These are phyloP conservation scores for Platichthys stellatus DNA, from an alignment of 2,113 vertebrate species.

Conservation along the genomic window DNA sequence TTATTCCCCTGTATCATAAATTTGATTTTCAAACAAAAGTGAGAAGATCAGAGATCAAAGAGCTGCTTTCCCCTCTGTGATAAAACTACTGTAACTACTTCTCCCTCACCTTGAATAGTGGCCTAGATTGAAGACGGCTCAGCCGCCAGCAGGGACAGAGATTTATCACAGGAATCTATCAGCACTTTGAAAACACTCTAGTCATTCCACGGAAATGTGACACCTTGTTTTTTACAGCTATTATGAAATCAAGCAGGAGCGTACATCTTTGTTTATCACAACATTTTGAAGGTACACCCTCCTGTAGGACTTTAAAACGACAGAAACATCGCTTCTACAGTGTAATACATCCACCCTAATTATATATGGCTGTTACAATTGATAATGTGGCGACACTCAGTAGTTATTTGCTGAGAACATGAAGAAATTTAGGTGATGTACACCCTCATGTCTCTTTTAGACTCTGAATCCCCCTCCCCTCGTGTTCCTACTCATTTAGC, in stretches of 20 bases:
- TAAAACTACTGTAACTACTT: constrained; percentile 70
- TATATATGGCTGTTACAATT: background rate
- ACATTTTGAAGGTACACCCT: background rate
- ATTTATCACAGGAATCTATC: constrained; percentile 21
- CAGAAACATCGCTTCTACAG: background rate
- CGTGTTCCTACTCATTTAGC: constrained; percentile 49
- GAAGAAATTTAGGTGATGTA: constrained; percentile 26
- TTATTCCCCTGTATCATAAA: constrained; percentile 82
- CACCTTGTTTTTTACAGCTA: background rate
- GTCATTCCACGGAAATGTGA: constrained; percentile 14
- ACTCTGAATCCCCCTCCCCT: constrained; percentile 28
- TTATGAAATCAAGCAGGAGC: background rate
- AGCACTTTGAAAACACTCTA: constrained; percentile 2
- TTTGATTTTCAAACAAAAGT: constrained; percentile 86
- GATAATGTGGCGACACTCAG: background rate
- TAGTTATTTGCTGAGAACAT: constrained; percentile 1
- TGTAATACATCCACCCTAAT: background rate
- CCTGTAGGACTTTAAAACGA: too few species aligned
- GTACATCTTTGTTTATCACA: background rate
- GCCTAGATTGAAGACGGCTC: constrained; percentile 72
- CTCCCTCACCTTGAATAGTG: constrained; percentile 74
- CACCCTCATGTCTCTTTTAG: constrained; percentile 32
- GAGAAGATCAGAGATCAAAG: constrained; percentile 85
- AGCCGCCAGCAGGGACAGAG: constrained; percentile 57
- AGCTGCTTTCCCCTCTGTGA: constrained; percentile 63